Conservation (phyloP, 2,888 invertebrate species). For the Drosophila testacea region DNA sequence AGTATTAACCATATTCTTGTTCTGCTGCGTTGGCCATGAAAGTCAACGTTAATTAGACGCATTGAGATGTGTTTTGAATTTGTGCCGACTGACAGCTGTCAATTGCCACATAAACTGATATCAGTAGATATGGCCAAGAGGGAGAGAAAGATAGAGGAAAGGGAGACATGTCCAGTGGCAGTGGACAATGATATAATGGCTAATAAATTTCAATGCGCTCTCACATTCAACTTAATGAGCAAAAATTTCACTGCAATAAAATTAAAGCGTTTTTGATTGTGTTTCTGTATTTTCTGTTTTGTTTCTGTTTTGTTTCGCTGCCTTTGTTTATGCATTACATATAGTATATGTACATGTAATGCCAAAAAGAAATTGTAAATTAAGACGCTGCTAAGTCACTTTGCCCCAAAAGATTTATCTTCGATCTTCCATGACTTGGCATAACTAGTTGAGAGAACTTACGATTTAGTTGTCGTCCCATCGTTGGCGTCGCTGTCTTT, state of each 20-base stretch:
- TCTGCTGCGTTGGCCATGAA: constrained; percentile 70
- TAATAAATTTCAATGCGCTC: constrained; percentile 57
- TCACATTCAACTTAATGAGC: constrained; percentile 69
- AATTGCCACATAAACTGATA: constrained; percentile 27
- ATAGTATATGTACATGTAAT: background rate
- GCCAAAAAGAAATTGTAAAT: constrained; percentile 49
- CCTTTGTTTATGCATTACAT: constrained; percentile 29
- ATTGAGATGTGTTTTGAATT: constrained; percentile 20
- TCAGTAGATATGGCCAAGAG: constrained; percentile 1
- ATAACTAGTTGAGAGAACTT: constrained; percentile 36
- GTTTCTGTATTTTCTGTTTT: constrained; percentile 14
- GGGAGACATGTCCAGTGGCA: background rate
- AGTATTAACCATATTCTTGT: constrained; percentile 41
- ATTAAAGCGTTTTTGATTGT: constrained; percentile 60
- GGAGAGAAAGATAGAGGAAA: background rate
- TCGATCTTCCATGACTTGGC: constrained; percentile 27
- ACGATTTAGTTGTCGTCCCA: constrained; percentile 66
- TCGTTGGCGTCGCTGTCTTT: constrained; percentile 31
- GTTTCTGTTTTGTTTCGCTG: constrained; percentile 19
- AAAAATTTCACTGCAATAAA: constrained; percentile 75
- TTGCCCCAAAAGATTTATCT: constrained; percentile 10
- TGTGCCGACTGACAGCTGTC: constrained; percentile 37
- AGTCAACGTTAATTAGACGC: constrained; percentile 48
- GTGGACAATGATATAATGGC: constrained; percentile 47
- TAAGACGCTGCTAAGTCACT: constrained; percentile 35